A percentile compares a stretch with the other conserved stretches of the same genome.
Evolutionary conservation across 2,888 invertebrate species (phyloP).

Genomic region (Idaea dimidiata): DNA sequence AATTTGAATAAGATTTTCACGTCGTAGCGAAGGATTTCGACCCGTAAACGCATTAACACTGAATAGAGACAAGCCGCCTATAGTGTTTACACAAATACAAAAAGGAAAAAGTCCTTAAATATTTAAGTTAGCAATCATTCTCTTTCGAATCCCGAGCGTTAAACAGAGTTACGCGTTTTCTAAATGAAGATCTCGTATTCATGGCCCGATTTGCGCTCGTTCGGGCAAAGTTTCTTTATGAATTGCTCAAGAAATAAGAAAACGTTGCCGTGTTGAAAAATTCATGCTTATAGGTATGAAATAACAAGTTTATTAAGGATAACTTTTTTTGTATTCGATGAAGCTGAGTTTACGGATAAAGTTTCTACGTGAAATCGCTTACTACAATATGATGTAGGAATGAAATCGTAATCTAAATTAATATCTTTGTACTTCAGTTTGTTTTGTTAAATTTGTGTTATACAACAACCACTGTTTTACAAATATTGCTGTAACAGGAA

Average conservation of each 20-base stretch:
- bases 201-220: conserved; percentile 15
- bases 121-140: conserved; percentile 9
- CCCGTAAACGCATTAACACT: background rate
- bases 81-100: background rate
- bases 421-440: no score
- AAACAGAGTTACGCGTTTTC: conserved; percentile 16
- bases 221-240: conserved; percentile 17
- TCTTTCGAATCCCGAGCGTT: conserved; percentile 12
- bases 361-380: background rate
- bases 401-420: no score
- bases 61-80: background rate
- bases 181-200: conserved; percentile 23
- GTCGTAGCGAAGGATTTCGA: background rate
- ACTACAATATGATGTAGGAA: background rate
- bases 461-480: no score
- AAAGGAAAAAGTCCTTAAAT: conserved; percentile 1
- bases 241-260: conserved; percentile 12
- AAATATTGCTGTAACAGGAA: no score
- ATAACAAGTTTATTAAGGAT: conserved; percentile 2
- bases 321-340: background rate
- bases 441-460: no score
- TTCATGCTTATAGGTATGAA: conserved; percentile 1
- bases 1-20: background rate
- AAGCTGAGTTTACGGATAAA: background rate
- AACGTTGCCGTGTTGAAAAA: conserved; percentile 1